Base-by-base conservation (phyloP, 2,888 invertebrate genomes). In the Leptarthrus brevirostris region DNA sequence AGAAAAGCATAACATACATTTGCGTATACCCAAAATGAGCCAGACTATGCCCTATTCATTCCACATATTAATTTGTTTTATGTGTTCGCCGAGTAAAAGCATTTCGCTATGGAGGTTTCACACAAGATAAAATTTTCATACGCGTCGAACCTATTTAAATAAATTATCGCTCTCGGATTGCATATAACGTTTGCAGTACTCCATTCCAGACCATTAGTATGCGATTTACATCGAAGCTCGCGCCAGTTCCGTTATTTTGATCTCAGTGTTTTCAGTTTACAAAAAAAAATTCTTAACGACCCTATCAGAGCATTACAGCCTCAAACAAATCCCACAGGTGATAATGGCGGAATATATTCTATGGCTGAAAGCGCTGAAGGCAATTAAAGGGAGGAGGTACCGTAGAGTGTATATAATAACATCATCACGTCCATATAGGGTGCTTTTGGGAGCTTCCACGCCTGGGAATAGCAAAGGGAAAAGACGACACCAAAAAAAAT, bases 341-440 rank as follows among this genome's bases (percentile, higher is more conserved):
- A 40, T 40, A 40, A 40, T 40, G 40, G n/a, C 40, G 40, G 16
- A 2, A 49, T 20, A 49, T 49, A 16, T 18, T 3, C 49, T 18
- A 49, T 49, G 49, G 12, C 6, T 49, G 6, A 49, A 20, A n/a
- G 49, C 5, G 20, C 49, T 16, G 18, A 6, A 3, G 49, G 49
- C 49, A 49, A 16, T 49, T 49, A 49, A 49, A 49, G 16, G 49
- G 40, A 49, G 18, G 49, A 49, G 49, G 49, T 49, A 49, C 16
- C 49, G n/a, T 18, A n/a, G n/a, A n/a, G n/a, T n/a, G n/a, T n/a
- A n/a, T n/a, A n/a, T n/a, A 49, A 16, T 49, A 49, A 49, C 18
- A 18, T 16, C 1, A 16, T 8, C 18, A 16, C n/a, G 49, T 49
- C n/a, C 40, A 40, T 40, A 12, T 12, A 12, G 40, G 12, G 12